Evolutionary conservation across 2,797 vertebrate species (phyloP).

Genomic region (Hozukius guyotensis): DNA sequence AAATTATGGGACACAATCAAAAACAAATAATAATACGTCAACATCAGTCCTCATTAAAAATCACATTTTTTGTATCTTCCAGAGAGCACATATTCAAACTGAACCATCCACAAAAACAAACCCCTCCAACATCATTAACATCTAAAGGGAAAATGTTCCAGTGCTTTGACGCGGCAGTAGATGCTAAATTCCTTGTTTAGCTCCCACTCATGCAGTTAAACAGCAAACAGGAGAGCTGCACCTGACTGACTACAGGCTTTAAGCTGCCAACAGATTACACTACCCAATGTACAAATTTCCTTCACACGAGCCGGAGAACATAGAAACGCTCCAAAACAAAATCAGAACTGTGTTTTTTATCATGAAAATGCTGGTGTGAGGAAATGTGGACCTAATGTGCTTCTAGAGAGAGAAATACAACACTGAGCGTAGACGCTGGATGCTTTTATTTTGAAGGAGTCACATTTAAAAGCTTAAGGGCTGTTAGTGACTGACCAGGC

Average conservation of each 20-base stretch:
- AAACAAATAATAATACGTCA: background rate
- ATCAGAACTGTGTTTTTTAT: background rate
- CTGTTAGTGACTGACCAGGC: constrained; percentile 11
- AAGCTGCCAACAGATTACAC: constrained; percentile 13
- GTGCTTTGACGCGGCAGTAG: constrained; percentile 7
- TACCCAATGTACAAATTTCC: background rate
- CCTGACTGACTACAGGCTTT: constrained; percentile 23
- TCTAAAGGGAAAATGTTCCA: background rate
- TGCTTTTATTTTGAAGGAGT: constrained; percentile 36
- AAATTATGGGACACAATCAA: background rate
- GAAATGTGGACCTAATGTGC: constrained; percentile 27
- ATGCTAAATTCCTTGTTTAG: constrained; percentile 28
- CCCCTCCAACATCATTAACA: background rate
- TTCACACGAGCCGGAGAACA: background rate
- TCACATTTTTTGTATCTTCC: constrained; percentile 11
- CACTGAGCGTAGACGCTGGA: background rate
- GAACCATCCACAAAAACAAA: background rate
- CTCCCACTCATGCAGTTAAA: constrained; percentile 32
- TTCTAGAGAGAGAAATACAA: constrained; percentile 12
- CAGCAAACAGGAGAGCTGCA: constrained; percentile 29
- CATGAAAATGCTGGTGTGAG: constrained; percentile 34
- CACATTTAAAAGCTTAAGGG: constrained; percentile 47
- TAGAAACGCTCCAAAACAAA: background rate
- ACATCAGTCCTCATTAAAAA: background rate
- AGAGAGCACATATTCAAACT: constrained; percentile 36